A percentile compares a stretch with the other conserved stretches of the same genome.
Evolutionary conservation across 2,797 vertebrate species (phyloP).

Genomic region (Malurus splendens): DNA sequence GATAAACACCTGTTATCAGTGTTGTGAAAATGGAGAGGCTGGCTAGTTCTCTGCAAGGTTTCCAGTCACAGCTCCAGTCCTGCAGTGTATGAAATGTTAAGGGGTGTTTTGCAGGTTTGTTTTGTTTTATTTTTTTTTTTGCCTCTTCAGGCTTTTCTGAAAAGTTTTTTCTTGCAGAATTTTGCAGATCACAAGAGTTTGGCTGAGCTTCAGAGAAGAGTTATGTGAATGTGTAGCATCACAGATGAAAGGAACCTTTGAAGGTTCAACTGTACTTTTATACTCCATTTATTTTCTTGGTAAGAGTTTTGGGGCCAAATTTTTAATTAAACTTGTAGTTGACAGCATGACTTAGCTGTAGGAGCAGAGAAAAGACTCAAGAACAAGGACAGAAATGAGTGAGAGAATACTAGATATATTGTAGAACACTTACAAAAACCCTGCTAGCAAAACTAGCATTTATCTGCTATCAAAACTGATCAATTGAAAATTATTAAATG

Average conservation of each 20-base stretch:
- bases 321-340: neutral
- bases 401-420: neutral
- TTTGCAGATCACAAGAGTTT: neutral
- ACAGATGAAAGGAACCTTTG: neutral
- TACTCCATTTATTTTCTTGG: neutral
- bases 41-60: neutral
- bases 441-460: neutral
- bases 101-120: rapidly evolving
- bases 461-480: neutral
- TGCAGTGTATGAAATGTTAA: neutral
- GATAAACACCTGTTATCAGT: neutral
- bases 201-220: neutral
- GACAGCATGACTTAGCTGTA: neutral
- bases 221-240: neutral
- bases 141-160: neutral
- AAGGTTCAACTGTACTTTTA: neutral
- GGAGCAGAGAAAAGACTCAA: neutral
- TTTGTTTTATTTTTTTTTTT: neutral
- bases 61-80: neutral
- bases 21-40: neutral
- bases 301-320: neutral
- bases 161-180: neutral
- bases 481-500: neutral
- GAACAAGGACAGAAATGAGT: neutral
- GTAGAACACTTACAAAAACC: neutral